Evolutionary conservation across 2,888 invertebrate species (phyloP), one percentile per base, ranked within the genome.

Genomic region (Alsophila aescularia): DNA sequence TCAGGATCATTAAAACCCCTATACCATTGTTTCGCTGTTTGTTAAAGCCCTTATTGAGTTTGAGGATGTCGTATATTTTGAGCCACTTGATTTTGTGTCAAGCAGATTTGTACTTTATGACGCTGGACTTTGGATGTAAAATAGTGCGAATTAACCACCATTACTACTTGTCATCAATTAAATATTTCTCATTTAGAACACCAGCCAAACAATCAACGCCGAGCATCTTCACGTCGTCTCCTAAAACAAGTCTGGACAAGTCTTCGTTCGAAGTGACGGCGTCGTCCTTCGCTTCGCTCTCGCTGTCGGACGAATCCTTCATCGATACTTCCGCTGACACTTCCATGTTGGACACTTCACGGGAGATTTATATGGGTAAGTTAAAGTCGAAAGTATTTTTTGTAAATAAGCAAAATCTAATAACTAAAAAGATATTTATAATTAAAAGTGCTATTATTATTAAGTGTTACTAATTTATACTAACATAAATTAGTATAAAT

Each of bases 141-240:
- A 5, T 29, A 5, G 29, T 9, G 29, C 7, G 29, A n/a, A 31
- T 2, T 4, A 31, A 6, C 31, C 12, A 12, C 12, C 9, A 8
- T 8, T 9, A 27, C 5, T 2, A 12, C 31, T 31, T 2, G 2
- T 2, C 9, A 29, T 8, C 6, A 29, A 34, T 2, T 13, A 13
- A 34, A 6, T 13, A 8, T 8, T 39, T 18, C 27, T 39, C 4
- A 42, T 39, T 2, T 71, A 87, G 89, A 64, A 88, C 86, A 0
- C 89, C 90, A 44, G 78, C 81, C 0, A 90, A 89, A 44, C 88
- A 87, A 49, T 62, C 75, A 8, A 79, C 87, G 0, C 89, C 90
- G 1, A 82, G 79, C 61, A 90, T 91, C 54, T 89, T 90, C 80
- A 91, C 91, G 8, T 91, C 91, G 0, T 91, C 91, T 0, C 91